These are phyloP conservation scores for Borostomias antarcticus DNA, from an alignment of 2,797 vertebrate genomes.

Conservation along the genomic window DNA sequence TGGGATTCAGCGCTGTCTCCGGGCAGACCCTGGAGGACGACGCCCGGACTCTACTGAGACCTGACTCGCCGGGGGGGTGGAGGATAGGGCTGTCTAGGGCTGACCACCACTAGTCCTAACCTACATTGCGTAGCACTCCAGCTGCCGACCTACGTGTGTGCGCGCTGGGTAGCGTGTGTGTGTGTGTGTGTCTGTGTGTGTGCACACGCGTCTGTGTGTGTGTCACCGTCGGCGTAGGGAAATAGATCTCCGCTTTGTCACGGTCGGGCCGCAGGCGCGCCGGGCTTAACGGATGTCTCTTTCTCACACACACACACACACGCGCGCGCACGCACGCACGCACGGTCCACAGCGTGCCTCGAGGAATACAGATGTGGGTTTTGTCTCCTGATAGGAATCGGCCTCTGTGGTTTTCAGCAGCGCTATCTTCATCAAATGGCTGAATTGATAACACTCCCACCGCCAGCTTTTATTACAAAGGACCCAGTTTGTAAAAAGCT, in stretches of 20 bases:
- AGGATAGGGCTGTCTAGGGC: not conserved
- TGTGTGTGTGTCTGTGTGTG: constrained; percentile 5
- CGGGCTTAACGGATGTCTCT: constrained; percentile 70
- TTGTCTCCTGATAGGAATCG: constrained; percentile 75
- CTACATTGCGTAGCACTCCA: not conserved
- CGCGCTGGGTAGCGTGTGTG: constrained; percentile 9
- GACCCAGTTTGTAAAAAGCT: constrained; percentile 91
- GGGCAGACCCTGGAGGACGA: not conserved
- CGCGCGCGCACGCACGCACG: constrained; percentile 37
- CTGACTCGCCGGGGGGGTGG: not conserved
- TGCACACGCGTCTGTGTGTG: constrained; percentile 45
- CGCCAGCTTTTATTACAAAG: constrained; percentile 89
- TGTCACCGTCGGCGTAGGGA: constrained; percentile 57
- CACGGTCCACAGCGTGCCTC: constrained; percentile 46
- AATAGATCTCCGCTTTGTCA: constrained; percentile 72
- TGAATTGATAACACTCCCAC: constrained; percentile 89
- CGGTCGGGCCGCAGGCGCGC: constrained; percentile 58
- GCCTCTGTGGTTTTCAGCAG: constrained; percentile 71
- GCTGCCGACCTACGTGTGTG: constrained; percentile 7
- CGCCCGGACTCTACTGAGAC: not conserved
- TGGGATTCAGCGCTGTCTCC: not conserved
- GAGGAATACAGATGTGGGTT: constrained; percentile 75
- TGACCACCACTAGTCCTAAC: not conserved
- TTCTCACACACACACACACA: constrained; percentile 37
- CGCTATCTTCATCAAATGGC: constrained; percentile 90